Conservation (phyloP, 2,797 vertebrate species). For the Cirrhinus molitorella region DNA sequence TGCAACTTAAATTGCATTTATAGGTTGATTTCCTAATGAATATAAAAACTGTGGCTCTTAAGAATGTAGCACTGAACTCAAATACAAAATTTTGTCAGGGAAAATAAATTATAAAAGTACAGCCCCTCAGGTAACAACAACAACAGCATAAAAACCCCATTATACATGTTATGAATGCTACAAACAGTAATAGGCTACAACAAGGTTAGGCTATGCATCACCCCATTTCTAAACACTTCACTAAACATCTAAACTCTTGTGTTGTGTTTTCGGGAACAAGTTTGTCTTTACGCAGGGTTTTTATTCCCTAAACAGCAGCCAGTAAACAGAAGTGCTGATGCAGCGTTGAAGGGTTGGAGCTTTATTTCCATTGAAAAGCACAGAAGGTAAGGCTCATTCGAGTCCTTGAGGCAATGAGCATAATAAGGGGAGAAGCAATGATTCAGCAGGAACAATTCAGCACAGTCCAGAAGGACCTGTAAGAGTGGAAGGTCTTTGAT, state of each 20-base stretch:
- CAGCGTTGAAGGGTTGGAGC: conserved; percentile 48
- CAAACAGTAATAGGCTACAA: conserved; percentile 4
- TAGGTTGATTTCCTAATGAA: neutral
- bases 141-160: conserved; percentile 5
- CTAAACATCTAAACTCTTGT: conserved; percentile 31
- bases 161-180: neutral
- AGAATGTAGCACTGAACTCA: neutral
- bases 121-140: conserved; percentile 25
- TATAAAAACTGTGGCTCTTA: conserved; percentile 3
- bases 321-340: conserved; percentile 57
- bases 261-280: conserved; percentile 18
- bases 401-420: conserved; percentile 69
- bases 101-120: conserved; percentile 8
- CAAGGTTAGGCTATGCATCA: conserved; percentile 3
- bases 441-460: conserved; percentile 79
- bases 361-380: conserved; percentile 66
- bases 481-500: conserved; percentile 75
- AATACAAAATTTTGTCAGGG: neutral
- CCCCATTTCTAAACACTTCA: conserved; percentile 25
- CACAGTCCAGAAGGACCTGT: conserved; percentile 67
- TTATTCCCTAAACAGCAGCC: conserved; percentile 46
- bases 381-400: conserved; percentile 58
- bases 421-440: conserved; percentile 69
- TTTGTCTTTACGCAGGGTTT: conserved; percentile 21
- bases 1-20: neutral